Conservation (phyloP, 2,113 vertebrate species). For the Setophaga petechia region DNA sequence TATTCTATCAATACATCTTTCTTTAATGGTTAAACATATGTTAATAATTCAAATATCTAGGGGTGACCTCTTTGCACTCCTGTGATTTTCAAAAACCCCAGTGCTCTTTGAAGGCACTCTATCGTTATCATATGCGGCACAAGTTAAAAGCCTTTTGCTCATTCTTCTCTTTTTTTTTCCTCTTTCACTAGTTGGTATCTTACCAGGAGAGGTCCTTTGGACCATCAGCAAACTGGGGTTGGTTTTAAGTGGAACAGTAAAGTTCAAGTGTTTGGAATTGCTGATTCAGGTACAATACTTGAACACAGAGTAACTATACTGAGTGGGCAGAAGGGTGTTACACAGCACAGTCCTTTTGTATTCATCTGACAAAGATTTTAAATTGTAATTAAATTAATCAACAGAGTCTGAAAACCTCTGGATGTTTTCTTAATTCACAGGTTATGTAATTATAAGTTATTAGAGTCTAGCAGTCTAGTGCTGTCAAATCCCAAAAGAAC, state of each 20-base stretch:
- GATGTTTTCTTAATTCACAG: background rate
- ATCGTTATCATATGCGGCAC: slow-evolving; percentile 15
- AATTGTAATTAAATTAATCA: background rate
- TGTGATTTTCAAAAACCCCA: slow-evolving; percentile 74
- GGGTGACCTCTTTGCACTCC: slow-evolving; percentile 75
- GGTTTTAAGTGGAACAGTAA: slow-evolving; percentile 56
- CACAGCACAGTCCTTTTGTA: background rate
- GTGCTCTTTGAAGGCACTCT: slow-evolving; percentile 71
- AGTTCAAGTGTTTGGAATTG: slow-evolving; percentile 62
- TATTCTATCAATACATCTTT: slow-evolving; percentile 90
- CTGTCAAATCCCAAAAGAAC: background rate
- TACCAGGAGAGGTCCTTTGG: slow-evolving; percentile 17
- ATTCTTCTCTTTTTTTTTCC: background rate
- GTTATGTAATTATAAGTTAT: background rate
- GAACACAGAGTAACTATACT: background rate
- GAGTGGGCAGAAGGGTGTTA: background rate
- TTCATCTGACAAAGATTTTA: background rate
- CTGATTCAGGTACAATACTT: slow-evolving; percentile 54
- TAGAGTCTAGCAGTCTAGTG: background rate
- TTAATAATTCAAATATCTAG: slow-evolving; percentile 95
- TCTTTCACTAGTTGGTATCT: background rate
- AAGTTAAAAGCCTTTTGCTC: slow-evolving; percentile 77
- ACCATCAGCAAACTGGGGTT: background rate
- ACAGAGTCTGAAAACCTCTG: background rate
- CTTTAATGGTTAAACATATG: slow-evolving; percentile 86